A percentile compares a stretch with the other conserved stretches of the same genome.
phyloP scores from a whole-genome alignment of 2,113 vertebrate genomes.

The Geococcyx californianus region DNA sequence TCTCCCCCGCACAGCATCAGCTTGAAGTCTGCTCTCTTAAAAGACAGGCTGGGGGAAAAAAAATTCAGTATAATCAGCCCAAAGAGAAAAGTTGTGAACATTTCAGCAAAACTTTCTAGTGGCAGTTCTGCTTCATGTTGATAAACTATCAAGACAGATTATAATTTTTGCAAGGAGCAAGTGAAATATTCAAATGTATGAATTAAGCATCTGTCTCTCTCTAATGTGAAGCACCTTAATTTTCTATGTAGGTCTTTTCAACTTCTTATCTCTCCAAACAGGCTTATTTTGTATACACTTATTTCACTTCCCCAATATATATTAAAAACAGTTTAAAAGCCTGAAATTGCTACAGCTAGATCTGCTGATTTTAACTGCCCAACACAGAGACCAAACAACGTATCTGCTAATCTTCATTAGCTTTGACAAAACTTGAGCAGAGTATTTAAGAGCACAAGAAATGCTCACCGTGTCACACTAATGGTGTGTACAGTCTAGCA shows the following conservation, averaged over 20 bases:
- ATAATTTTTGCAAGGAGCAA: background rate
- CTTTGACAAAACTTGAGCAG: background rate
- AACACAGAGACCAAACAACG: background rate
- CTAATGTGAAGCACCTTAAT: background rate
- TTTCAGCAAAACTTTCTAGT: background rate
- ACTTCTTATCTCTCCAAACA: background rate
- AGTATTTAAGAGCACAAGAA: background rate
- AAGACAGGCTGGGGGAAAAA: background rate
- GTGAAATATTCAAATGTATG: background rate
- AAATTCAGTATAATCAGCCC: background rate
- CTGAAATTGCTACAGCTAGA: background rate
- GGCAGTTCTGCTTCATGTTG: background rate
- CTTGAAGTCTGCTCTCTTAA: background rate
- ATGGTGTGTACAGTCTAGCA: fast-evolving
- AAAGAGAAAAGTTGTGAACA: background rate
- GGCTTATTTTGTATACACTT: background rate
- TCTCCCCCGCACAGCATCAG: background rate
- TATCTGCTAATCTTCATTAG: fast-evolving
- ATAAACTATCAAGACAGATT: background rate
- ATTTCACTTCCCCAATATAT: background rate
- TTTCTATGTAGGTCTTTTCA: background rate
- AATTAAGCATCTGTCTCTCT: background rate
- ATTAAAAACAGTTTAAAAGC: background rate
- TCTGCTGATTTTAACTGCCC: background rate
- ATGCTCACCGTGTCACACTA: background rate